phyloP scores from a whole-genome alignment of 2,888 invertebrate species.

The Leucophenga maculata region DNA sequence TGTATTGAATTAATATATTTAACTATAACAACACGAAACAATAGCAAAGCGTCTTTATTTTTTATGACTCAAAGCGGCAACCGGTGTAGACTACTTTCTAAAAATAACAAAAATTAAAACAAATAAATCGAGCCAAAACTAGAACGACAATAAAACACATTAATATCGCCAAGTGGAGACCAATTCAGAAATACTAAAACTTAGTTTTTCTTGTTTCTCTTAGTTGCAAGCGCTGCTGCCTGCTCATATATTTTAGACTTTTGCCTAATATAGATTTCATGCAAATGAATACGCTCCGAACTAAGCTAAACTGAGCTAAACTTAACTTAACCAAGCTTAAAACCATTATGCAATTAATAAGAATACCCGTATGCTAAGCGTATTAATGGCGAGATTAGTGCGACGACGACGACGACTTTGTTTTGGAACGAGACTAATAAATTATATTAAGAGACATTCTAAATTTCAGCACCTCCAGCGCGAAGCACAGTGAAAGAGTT shows the following conservation, averaged over 20 bases:
- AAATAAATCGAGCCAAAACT: neutral
- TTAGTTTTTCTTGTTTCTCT: too few relatives aligned
- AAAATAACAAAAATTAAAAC: slow-evolving; percentile 33
- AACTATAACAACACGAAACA: slow-evolving; percentile 1
- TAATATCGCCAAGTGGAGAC: too few relatives aligned
- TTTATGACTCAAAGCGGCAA: slow-evolving; percentile 23
- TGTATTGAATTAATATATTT: slow-evolving; percentile 7
- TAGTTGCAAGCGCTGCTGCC: neutral
- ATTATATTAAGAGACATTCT: slow-evolving; percentile 46
- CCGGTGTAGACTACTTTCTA: slow-evolving; percentile 56
- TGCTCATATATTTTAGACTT: neutral
- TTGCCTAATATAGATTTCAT: slow-evolving; percentile 43
- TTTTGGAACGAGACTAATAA: slow-evolving; percentile 58
- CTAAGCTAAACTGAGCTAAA: slow-evolving; percentile 12
- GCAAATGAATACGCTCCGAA: slow-evolving; percentile 46
- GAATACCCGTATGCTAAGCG: slow-evolving; percentile 25
- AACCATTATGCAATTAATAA: slow-evolving; percentile 60
- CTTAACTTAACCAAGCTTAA: slow-evolving; percentile 28
- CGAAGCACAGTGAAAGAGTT: neutral
- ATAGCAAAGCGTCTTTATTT: neutral
- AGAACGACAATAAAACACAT: slow-evolving; percentile 13
- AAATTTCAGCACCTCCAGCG: slow-evolving; percentile 50
- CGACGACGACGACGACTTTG: neutral
- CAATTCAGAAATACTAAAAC: too few relatives aligned
- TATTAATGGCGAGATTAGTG: slow-evolving; percentile 33